Evolutionary conservation across 2,113 vertebrate genomes (phyloP), one percentile per base, ranked within the genome.

Genomic region (Lanius ludovicianus): DNA sequence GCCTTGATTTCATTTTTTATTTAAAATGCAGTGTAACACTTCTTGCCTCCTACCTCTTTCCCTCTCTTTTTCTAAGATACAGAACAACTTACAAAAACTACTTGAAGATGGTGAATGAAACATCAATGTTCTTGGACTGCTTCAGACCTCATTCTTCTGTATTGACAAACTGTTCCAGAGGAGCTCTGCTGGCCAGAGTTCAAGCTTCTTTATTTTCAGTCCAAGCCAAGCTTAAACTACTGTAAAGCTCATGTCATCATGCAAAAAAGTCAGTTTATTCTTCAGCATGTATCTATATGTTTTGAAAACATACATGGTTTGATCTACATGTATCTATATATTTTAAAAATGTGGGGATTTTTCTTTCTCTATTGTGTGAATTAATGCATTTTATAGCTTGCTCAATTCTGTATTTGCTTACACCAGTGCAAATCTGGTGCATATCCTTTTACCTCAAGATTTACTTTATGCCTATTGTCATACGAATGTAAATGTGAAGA

Each of bases 51-150:
- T 16, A 70, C 18, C 42, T 84, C 35, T 53, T 97, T 91, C 84
- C 77, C 47, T 90, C 50, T 92, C 84, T 93, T 84, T 94, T 96
- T 87, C 95, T 99, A 97, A 99, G 99, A 99, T 99, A 96, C 99
- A 99, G 95, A 98, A 97, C 96, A 99, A 98, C 94, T 98, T 99
- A 84, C 98, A 99, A 94, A 98, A 98, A 56, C 97, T 99, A 6
- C 97, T 99, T 95, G 98, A 99, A 44, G 98, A 99, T 47, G 96
- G 97, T 20, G 95, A 98, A 73, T 98, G 97, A 98, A 39, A 86
- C 31, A 5, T 62, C 7, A 5, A 0, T 62, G 24, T 87, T 86
- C 83, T 79, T 92, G 65, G 84, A 89, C 92, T 81, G 77, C 91
- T 35, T 74, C 71, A 82, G 91, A 96, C 96, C 92, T 97, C 95